A percentile compares a stretch with the other conserved stretches of the same genome.
Conservation (phyloP, 2,797 vertebrate genomes). For the Prionace glauca region DNA sequence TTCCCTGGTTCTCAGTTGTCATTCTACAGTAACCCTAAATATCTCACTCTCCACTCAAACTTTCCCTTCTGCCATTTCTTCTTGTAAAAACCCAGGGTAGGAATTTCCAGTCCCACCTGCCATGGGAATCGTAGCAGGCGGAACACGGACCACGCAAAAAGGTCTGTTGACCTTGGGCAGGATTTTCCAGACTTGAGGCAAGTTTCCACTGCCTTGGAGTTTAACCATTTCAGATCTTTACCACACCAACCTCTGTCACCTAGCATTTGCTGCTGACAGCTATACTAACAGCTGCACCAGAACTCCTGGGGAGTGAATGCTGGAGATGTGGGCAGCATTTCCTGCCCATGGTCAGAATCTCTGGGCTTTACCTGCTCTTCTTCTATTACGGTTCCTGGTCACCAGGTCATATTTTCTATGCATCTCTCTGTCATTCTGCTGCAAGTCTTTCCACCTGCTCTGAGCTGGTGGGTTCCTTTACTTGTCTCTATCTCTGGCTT, state of each 20-base stretch:
- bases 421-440: neutral
- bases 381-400: neutral
- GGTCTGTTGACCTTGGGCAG: no score
- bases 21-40: neutral
- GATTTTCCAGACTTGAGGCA: no score
- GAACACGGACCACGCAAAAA: no score
- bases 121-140: no score
- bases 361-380: neutral
- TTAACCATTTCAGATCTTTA: neutral
- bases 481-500: neutral
- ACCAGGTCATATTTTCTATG: neutral
- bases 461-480: neutral
- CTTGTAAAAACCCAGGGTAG: neutral
- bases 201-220: neutral
- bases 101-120: no score
- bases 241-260: neutral
- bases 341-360: neutral
- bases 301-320: neutral
- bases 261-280: neutral
- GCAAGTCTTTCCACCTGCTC: neutral
- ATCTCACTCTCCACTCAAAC: neutral
- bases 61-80: neutral
- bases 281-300: neutral
- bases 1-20: neutral
- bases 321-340: neutral